phyloP scores from a whole-genome alignment of 2,888 invertebrate species.

The Nymphalis c-album region DNA sequence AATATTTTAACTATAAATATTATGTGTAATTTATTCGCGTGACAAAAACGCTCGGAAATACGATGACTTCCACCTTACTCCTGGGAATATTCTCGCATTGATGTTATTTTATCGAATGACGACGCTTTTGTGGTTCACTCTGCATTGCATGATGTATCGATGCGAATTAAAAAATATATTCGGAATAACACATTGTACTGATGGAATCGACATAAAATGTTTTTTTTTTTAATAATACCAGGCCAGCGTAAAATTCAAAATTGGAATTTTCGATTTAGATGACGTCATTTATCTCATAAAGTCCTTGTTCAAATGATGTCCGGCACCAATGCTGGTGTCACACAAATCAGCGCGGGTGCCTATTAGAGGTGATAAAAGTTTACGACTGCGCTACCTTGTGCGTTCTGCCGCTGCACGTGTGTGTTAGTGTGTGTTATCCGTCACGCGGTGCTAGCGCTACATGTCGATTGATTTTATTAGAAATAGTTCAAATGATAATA shows the following conservation, averaged over 20 bases:
- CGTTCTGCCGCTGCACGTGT: conserved; percentile 48
- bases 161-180: not conserved
- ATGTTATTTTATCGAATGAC: conserved; percentile 35
- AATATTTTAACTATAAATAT: conserved; percentile 78
- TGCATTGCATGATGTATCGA: conserved; percentile 7
- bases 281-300: conserved; percentile 6
- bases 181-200: not conserved
- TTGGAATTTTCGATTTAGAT: not conserved
- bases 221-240: not conserved
- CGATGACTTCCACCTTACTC: conserved; percentile 57
- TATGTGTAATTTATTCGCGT: conserved; percentile 62
- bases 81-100: conserved; percentile 46
- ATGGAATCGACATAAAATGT: not conserved
- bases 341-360: conserved; percentile 67
- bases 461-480: conserved; percentile 31
- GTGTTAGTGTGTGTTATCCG: conserved; percentile 48
- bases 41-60: conserved; percentile 57
- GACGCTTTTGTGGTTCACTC: conserved; percentile 13
- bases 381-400: conserved; percentile 66
- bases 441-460: conserved; percentile 43
- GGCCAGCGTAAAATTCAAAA: not conserved
- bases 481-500: not conserved
- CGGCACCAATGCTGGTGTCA: conserved; percentile 43
- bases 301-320: conserved; percentile 31
- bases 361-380: conserved; percentile 76